Conservation (phyloP, 2,113 vertebrate species). For the Cichladusa arquata region DNA sequence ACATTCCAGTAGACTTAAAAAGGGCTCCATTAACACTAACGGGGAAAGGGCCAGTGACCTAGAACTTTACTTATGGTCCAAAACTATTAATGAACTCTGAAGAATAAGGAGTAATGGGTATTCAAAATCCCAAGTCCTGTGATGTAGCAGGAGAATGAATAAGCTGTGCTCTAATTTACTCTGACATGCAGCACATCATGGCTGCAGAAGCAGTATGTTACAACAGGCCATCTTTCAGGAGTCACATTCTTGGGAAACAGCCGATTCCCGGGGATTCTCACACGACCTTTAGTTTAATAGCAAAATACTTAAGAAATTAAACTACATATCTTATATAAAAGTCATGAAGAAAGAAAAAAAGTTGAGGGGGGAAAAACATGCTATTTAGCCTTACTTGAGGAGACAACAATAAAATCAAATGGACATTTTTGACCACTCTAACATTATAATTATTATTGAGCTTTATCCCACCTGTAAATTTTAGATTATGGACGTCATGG, state of each 20-base stretch:
- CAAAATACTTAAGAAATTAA: background rate
- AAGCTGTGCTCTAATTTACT: slow-evolving; percentile 22
- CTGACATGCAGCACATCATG: slow-evolving; percentile 2
- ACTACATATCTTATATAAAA: background rate
- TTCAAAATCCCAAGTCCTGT: slow-evolving; percentile 6
- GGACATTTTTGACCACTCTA: background rate
- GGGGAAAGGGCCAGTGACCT: slow-evolving; percentile 49
- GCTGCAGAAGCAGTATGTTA: background rate
- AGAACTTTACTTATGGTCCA: slow-evolving; percentile 47
- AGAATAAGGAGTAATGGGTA: slow-evolving; percentile 28
- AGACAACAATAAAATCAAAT: background rate
- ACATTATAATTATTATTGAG: background rate
- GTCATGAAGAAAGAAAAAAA: background rate
- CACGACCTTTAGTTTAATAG: background rate
- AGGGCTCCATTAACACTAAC: slow-evolving; percentile 49
- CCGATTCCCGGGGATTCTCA: background rate
- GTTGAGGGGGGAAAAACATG: accelerated
- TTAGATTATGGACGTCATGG: background rate
- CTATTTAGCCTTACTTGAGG: background rate
- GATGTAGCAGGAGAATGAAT: background rate
- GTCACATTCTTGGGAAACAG: slow-evolving; percentile 20
- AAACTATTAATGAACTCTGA: slow-evolving; percentile 52
- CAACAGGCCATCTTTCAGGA: background rate
- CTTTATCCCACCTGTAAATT: background rate
- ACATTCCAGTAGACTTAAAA: slow-evolving; percentile 54